These are phyloP conservation scores for Eucera pruinosa DNA, from an alignment of 2,888 invertebrate species.

Conservation along the genomic window DNA sequence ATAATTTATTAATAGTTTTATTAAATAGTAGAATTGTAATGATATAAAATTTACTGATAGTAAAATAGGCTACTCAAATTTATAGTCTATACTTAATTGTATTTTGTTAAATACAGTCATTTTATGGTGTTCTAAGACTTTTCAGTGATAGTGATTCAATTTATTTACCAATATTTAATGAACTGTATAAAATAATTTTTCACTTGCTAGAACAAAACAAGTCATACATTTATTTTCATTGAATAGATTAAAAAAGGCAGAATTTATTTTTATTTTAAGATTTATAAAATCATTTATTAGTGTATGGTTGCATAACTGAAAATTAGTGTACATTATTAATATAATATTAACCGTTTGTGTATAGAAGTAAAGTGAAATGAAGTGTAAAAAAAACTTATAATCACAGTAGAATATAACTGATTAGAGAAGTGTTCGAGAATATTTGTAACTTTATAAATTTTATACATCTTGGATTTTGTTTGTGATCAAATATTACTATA, in stretches of 20 bases:
- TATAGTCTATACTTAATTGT: no score
- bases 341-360: neutral
- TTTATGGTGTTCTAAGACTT: no score
- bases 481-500: constrained; percentile 3
- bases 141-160: no score
- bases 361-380: constrained; percentile 6
- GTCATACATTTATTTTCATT: neutral
- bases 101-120: no score
- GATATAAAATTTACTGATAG: no score
- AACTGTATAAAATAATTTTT: no score
- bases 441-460: constrained; percentile 47
- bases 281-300: neutral
- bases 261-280: neutral
- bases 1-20: no score
- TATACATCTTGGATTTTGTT: constrained; percentile 28
- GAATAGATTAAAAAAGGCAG: no score
- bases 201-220: no score
- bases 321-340: neutral
- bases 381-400: constrained; percentile 3
- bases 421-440: neutral
- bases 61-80: no score
- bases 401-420: neutral
- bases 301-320: neutral
- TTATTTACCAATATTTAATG: no score
- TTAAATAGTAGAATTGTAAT: no score